Percentiles rank a stretch among this genome's conserved stretches.
Evolutionary conservation across 2,888 invertebrate genomes (phyloP).

Genomic region (Drosophila stalkeri): DNA sequence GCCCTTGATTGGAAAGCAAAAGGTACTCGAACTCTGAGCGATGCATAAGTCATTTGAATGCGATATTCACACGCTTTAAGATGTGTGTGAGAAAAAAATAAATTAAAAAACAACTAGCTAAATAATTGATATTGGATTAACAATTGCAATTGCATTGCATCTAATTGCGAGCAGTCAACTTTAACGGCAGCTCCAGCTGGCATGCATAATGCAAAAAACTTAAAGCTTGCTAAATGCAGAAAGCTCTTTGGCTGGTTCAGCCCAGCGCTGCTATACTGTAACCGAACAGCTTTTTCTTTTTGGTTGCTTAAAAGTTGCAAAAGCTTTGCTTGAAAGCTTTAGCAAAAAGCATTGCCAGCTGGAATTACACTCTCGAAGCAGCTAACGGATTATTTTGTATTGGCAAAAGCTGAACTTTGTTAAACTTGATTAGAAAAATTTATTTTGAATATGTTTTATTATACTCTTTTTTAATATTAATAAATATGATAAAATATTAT

Average conservation of each 20-base stretch:
- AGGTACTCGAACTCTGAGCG: constrained; percentile 11
- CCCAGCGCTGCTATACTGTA: constrained; percentile 11
- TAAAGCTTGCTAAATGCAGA: constrained; percentile 6
- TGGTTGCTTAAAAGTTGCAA: constrained; percentile 5
- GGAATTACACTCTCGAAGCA: neutral
- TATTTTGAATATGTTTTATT: neutral
- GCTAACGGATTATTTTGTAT: constrained; percentile 25
- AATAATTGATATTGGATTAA: constrained; percentile 32
- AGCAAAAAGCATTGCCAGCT: constrained; percentile 39
- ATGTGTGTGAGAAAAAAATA: constrained; percentile 49
- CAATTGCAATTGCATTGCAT: constrained; percentile 29
- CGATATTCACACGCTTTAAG: constrained; percentile 32
- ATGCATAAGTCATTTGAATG: constrained; percentile 12
- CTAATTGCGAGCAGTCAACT: constrained; percentile 50
- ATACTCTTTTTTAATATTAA: neutral
- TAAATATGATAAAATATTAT: neutral
- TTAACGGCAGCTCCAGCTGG: constrained; percentile 26
- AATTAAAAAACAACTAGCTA: neutral
- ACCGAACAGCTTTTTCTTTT: constrained; percentile 45
- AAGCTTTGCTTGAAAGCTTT: constrained; percentile 35
- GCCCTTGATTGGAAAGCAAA: constrained; percentile 29
- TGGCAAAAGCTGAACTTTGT: neutral
- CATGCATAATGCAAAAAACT: neutral
- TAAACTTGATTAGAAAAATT: neutral
- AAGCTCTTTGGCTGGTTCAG: constrained; percentile 14